A percentile compares a stretch with the other conserved stretches of the same genome.
Conservation (phyloP, 2,113 vertebrate species). For the Pseudorectes ferrugineus region DNA sequence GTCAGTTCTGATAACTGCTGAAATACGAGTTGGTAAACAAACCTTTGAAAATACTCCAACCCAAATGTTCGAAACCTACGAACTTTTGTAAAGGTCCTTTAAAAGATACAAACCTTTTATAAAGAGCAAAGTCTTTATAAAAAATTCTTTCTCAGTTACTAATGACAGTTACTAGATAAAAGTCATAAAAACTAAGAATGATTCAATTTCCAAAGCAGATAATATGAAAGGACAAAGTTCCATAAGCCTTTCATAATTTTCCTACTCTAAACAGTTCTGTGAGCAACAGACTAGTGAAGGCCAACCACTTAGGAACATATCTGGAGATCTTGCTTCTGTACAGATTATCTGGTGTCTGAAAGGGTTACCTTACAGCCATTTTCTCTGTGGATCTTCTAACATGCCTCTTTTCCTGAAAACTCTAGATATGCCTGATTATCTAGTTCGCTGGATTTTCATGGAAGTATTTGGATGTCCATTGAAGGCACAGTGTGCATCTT, state of each 20-base stretch:
- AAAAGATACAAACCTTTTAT: not conserved
- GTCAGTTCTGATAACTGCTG: not conserved
- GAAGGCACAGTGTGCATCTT: not conserved
- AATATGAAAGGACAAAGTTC: not conserved
- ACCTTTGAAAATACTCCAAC: not conserved
- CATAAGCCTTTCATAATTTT: not conserved
- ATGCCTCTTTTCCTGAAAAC: not conserved
- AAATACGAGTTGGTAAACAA: not conserved
- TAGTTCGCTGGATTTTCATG: not conserved
- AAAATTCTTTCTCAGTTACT: not conserved
- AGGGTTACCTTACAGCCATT: not conserved
- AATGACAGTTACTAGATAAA: not conserved
- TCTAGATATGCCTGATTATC: not conserved
- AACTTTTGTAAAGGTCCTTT: not conserved
- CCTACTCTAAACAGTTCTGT: fast-evolving
- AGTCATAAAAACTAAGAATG: not conserved
- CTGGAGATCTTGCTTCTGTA: not conserved
- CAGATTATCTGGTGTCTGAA: not conserved
- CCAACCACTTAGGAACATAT: not conserved
- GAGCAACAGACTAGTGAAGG: not conserved
- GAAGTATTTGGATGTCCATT: fast-evolving
- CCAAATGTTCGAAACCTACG: not conserved
- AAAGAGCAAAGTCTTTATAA: not conserved
- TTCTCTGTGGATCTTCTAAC: not conserved
- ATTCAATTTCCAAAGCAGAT: not conserved